Base-by-base conservation (phyloP, 92 coral and sea anemone species). In the Montipora capitata region DNA sequence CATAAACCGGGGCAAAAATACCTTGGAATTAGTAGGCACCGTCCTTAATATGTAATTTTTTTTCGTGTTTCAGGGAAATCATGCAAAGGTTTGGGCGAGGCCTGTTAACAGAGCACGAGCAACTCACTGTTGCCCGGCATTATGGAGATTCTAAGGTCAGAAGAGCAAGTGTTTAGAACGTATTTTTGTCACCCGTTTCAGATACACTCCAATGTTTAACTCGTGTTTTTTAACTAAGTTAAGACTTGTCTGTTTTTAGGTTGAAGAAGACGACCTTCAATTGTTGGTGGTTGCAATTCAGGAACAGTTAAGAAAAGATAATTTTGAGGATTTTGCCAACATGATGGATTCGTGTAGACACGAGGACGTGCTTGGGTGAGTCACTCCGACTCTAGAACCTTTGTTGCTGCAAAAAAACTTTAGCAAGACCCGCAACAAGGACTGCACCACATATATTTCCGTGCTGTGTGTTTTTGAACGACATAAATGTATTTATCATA, bases 291-390 rank as follows among this genome's bases (percentile, higher is more conserved):
- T 96, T 5, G 87, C 98, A 20, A 91, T 97, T 35, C 99, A 97
- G 85, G 99, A 97, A 73, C 98, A 97, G 68, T 91, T 97, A 4
- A 89, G 99, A 66, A 97, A 97, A 84, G 99, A 98, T 44, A 97
- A 97, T 88, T 97, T 96, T 86, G 99, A 97, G 84, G 93, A 97
- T 79, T 97, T 97, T 92, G 88, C 93, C 14, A 94, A 95, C 82
- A 94, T 97, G 94, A 89, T 92, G 93, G 99, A 97, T 79, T 95
- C 96, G 54, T 97, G 98, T 62, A 93, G 90, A 79, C 96, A 97
- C 86, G 98, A 97, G 82, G 98, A 97, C 56, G 94, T 93, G 5
- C 84, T 87, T 69, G 91, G 96, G 99, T 97, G 88, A 92, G 91
- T 14, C 3, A 8, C 41, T 43, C 40, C 15, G 48, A 12, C 17